These are phyloP conservation scores for Muraenolepis orangiensis DNA, from an alignment of 2,797 vertebrate species.

Conservation along the genomic window DNA sequence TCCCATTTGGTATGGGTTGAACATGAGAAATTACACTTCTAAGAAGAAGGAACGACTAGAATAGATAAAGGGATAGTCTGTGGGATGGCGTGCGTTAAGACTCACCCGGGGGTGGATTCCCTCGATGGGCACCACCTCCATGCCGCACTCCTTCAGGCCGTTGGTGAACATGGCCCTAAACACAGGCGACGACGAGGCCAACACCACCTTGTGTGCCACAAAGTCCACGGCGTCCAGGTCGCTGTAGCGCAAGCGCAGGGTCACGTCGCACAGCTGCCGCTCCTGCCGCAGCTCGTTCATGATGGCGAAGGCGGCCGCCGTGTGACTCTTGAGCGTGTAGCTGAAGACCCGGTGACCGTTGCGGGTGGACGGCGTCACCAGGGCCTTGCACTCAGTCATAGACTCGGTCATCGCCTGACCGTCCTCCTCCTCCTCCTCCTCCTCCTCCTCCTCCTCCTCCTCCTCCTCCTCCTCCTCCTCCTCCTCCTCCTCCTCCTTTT, in stretches of 20 bases:
- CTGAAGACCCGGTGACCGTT: constrained; percentile 88
- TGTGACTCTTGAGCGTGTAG: constrained; percentile 92
- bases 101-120: constrained; percentile 86
- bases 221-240: constrained; percentile 82
- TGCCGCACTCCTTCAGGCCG: constrained; percentile 87
- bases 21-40: not conserved
- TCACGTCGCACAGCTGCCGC: constrained; percentile 90
- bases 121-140: constrained; percentile 89
- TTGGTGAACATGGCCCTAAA: constrained; percentile 95
- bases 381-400: constrained; percentile 87
- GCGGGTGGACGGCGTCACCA: constrained; percentile 88
- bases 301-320: constrained; percentile 85
- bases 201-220: constrained; percentile 89
- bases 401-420: constrained; percentile 69
- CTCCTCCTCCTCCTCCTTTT: not conserved
- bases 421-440: constrained; percentile 52
- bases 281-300: constrained; percentile 90
- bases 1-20: not conserved
- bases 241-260: constrained; percentile 83
- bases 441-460: not conserved
- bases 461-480: constrained; percentile 56
- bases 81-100: not conserved
- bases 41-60: no score
- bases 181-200: constrained; percentile 90
- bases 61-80: not conserved